Evolutionary conservation across 1,140 invertebrate species (phyloP), one percentile per base, ranked within the genome.

Genomic region (Triops longicaudatus): DNA sequence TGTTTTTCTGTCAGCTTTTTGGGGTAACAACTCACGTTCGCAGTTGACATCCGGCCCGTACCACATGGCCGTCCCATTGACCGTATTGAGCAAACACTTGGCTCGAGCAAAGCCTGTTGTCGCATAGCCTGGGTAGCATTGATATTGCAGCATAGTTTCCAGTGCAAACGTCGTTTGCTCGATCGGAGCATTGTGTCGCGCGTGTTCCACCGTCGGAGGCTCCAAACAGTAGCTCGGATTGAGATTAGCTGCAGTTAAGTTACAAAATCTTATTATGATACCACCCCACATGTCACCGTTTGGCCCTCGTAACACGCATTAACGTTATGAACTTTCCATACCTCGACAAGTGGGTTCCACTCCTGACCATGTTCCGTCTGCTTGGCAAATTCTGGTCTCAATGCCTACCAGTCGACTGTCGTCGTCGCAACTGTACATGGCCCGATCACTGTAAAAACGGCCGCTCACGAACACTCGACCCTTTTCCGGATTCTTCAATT

Each of bases 1-100:
- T 6, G 6, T 63, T 17, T 63, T 17, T 17, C 14, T 14, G 50
- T 12, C 6, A 22, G 50, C 50, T 63, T 37, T 37, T 37, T 37
- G 31, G 31, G 7, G 31, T 37, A 71, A 26, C 71, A 79, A 89
- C 89, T 92, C 86, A 92, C 96, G 93, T 88, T 96, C 92, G 81
- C 97, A 99, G 44, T 91, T 90, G 76, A 99, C 93, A 81, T 98
- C 94, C 0, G 97, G 97, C 17, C 96, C 96, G 81, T 94, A 96
- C 88, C 88, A 89, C 78, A 91, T 91, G 4, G 92, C 92, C 1
- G 88, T 86, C 0, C 91, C 91, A 81, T 96, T 92, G 80, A 95
- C 94, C 50, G 50, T 63, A 63, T 63, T 63, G 78, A 93, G 90
- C 71, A 97, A 86, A 84, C 97, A 99, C 85, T 97, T 97, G 63